Evolutionary conservation across 2,888 invertebrate genomes (phyloP).

Genomic region (Drosophila eohydei): DNA sequence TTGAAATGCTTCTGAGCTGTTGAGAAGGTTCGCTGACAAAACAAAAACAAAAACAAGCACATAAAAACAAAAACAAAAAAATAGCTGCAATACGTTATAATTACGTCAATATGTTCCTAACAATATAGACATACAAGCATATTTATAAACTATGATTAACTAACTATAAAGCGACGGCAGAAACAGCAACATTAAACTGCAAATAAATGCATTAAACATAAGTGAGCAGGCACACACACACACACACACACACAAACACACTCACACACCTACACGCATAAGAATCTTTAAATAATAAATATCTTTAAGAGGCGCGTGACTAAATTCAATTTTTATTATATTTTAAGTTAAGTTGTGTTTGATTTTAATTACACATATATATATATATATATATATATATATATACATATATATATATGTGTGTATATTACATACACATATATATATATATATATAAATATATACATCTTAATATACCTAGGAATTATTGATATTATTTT

Average conservation of each 20-base stretch:
- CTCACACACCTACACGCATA: neutral
- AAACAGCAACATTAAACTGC: slow-evolving; percentile 41
- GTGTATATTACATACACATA: slow-evolving; percentile 6
- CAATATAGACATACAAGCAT: slow-evolving; percentile 80
- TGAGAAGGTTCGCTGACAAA: slow-evolving; percentile 10
- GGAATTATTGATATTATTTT: slow-evolving; percentile 61
- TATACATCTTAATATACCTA: slow-evolving; percentile 20
- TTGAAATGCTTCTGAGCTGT: slow-evolving; percentile 27
- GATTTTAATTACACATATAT: slow-evolving; percentile 20
- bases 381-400: slow-evolving; percentile 15
- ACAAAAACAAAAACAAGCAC: slow-evolving; percentile 17
- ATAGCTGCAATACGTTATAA: slow-evolving; percentile 85
- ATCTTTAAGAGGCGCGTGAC: slow-evolving; percentile 35
- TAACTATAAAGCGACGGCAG: slow-evolving; percentile 45
- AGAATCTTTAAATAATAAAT: slow-evolving; percentile 2
- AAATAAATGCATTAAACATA: slow-evolving; percentile 50
- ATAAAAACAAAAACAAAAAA: slow-evolving; percentile 54
- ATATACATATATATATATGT: slow-evolving; percentile 2
- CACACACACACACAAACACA: slow-evolving; percentile 4
- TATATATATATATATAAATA: neutral
- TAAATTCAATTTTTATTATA: slow-evolving; percentile 42
- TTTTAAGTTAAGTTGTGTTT: slow-evolving; percentile 56
- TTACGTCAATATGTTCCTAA: slow-evolving; percentile 85
- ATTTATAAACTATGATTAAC: slow-evolving; percentile 58
- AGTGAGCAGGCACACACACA: slow-evolving; percentile 32